Conservation (phyloP, 2,888 invertebrate species). For the Netelia inedita region DNA sequence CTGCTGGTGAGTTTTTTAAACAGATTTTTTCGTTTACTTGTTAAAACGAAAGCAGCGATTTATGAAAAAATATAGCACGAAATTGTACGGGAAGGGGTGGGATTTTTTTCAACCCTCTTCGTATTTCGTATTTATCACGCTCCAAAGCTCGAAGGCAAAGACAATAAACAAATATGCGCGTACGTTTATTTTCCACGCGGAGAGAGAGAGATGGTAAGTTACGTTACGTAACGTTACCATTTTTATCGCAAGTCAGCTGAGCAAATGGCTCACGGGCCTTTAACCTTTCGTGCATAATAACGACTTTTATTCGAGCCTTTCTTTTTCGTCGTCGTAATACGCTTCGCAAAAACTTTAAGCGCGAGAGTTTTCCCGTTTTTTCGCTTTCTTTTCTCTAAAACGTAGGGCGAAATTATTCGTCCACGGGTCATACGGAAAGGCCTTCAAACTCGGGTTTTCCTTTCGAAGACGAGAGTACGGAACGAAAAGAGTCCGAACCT, state of each 20-base stretch:
- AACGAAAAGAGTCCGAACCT: background rate
- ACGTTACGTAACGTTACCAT: background rate
- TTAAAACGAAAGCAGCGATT: background rate
- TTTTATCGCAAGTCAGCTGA: background rate
- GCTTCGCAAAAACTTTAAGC: background rate
- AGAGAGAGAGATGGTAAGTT: background rate
- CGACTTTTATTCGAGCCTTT: background rate
- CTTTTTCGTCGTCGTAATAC: background rate
- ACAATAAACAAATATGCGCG: slow-evolving; percentile 6
- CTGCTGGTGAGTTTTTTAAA: too few relatives aligned
- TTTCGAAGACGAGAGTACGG: background rate
- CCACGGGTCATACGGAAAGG: background rate
- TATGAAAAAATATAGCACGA: background rate
- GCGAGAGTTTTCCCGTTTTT: background rate
- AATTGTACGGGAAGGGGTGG: background rate
- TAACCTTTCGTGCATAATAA: background rate
- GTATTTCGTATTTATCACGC: background rate
- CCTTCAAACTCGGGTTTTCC: background rate
- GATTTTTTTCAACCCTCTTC: background rate
- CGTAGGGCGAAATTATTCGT: background rate
- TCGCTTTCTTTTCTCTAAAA: background rate
- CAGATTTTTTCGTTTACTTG: background rate
- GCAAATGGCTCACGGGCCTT: background rate
- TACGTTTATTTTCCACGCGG: background rate
- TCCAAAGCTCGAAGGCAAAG: background rate